Evolutionary conservation across 2,113 vertebrate genomes (phyloP).

Genomic region (Osmerus eperlanus): DNA sequence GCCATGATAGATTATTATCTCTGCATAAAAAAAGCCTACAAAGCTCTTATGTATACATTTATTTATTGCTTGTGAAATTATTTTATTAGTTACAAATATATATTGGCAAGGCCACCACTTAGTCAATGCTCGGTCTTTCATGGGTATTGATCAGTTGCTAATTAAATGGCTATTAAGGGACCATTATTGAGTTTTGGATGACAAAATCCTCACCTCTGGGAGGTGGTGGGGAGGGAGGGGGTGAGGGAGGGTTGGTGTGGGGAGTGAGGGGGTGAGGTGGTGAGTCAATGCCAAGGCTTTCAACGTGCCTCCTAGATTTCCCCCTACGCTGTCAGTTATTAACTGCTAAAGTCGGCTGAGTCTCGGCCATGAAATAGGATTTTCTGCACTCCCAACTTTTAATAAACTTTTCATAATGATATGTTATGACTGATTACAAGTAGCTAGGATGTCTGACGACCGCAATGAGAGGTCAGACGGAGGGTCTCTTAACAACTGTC

Average conservation of each 20-base stretch:
- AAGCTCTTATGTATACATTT: neutral
- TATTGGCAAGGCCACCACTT: neutral
- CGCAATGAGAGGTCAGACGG: too few relatives aligned
- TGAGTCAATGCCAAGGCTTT: neutral
- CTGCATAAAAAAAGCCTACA: neutral
- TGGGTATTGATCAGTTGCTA: slow-evolving; percentile 58
- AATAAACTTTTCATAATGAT: too few relatives aligned
- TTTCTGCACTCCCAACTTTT: too few relatives aligned
- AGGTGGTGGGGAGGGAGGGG: slow-evolving; percentile 21
- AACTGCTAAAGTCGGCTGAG: too few relatives aligned
- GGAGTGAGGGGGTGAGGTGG: slow-evolving; percentile 10
- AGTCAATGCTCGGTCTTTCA: neutral
- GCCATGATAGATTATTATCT: too few relatives aligned
- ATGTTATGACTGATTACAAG: too few relatives aligned
- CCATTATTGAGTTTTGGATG: slow-evolving; percentile 51
- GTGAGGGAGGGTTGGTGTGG: slow-evolving; percentile 8
- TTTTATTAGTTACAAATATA: too few relatives aligned
- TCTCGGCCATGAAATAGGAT: too few relatives aligned
- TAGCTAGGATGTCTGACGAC: too few relatives aligned
- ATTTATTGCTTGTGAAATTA: neutral
- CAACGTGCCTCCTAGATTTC: neutral
- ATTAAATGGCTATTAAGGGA: slow-evolving; percentile 59
- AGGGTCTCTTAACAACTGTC: too few relatives aligned
- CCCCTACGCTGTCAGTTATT: too few relatives aligned
- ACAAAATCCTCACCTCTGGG: slow-evolving; percentile 40